phyloP scores from a whole-genome alignment of 2,888 invertebrate species.

The Eupithecia centaureata region DNA sequence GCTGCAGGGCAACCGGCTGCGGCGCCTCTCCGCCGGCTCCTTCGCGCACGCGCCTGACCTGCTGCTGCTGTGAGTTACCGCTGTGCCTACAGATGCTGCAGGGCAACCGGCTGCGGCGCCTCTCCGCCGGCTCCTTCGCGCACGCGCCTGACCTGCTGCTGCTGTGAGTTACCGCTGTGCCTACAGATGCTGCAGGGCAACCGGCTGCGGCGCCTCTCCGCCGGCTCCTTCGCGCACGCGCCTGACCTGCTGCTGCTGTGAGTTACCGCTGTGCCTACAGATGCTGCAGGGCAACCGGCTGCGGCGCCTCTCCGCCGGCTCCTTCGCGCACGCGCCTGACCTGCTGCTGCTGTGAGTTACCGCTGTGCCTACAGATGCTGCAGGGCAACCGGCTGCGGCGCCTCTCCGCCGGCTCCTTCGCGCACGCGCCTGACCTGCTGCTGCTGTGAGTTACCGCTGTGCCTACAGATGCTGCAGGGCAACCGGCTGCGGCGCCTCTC shows the following conservation, averaged over 20 bases:
- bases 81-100: conserved; percentile 86
- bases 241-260: conserved; percentile 93
- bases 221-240: no score
- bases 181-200: conserved; percentile 87
- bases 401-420: conserved; percentile 91
- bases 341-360: conserved; percentile 89
- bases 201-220: conserved; percentile 88
- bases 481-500: background rate
- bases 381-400: conserved; percentile 89
- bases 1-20: conserved; percentile 91
- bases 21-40: conserved; percentile 88
- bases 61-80: conserved; percentile 92
- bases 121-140: conserved; percentile 90
- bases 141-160: conserved; percentile 92
- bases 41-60: conserved; percentile 91
- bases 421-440: conserved; percentile 90
- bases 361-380: no score
- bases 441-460: conserved; percentile 93
- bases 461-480: no score
- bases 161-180: conserved; percentile 87
- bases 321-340: conserved; percentile 92
- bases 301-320: conserved; percentile 88
- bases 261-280: no score
- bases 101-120: conserved; percentile 89
- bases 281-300: conserved; percentile 94